Conservation (phyloP, 2,888 invertebrate genomes). For the Drosophila mimetica region DNA sequence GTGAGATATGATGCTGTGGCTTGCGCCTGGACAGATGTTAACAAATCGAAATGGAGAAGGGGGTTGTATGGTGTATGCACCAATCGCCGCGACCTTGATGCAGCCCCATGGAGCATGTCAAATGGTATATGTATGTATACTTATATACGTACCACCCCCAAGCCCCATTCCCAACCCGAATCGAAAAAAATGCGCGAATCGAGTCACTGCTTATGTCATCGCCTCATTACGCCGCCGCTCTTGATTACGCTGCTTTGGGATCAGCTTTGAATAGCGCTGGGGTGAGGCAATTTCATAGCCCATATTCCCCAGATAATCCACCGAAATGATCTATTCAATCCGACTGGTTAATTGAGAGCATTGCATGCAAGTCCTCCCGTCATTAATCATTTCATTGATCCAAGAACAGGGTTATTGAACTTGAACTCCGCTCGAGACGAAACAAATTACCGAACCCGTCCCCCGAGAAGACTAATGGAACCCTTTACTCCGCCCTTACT, state of each 20-base stretch:
- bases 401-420: conserved; percentile 28
- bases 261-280: conserved; percentile 28
- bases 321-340: conserved; percentile 15
- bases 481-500: conserved; percentile 42
- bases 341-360: conserved; percentile 26
- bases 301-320: conserved; percentile 18
- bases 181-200: conserved; percentile 8
- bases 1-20: conserved; percentile 37
- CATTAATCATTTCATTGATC: conserved; percentile 34
- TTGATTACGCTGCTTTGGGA: conserved; percentile 25
- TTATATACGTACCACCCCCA: conserved; percentile 27
- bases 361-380: conserved; percentile 4
- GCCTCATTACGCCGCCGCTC: conserved; percentile 40
- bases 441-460: conserved; percentile 40
- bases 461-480: conserved; percentile 33
- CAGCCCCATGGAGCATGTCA: conserved; percentile 59
- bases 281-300: conserved; percentile 29
- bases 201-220: conserved; percentile 43
- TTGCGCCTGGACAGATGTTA: conserved; percentile 48
- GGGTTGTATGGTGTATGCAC: conserved; percentile 8
- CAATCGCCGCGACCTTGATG: conserved; percentile 27
- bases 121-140: conserved; percentile 22
- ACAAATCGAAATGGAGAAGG: conserved; percentile 34
- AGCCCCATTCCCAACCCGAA: conserved; percentile 16
- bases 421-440: conserved; percentile 33